Conservation (phyloP, 2,797 vertebrate genomes). For the Sylvia borin region DNA sequence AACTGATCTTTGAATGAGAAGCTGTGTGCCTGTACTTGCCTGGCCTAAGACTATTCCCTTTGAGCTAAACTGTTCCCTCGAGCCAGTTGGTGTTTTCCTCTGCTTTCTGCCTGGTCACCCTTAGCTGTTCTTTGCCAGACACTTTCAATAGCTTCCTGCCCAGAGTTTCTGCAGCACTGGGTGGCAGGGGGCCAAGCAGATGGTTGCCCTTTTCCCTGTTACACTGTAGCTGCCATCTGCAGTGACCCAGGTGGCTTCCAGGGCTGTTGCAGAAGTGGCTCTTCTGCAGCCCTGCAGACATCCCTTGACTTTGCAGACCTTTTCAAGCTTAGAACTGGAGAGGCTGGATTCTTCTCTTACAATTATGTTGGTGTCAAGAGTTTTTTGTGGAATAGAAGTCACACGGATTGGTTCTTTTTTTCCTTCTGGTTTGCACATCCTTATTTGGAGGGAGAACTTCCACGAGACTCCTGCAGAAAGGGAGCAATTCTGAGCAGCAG, state of each 20-base stretch:
- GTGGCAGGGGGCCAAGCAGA: accelerated
- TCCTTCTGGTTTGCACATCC: neutral
- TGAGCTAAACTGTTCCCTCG: neutral
- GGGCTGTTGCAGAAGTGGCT: neutral
- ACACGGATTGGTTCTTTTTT: neutral
- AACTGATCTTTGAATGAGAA: neutral
- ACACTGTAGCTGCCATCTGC: accelerated
- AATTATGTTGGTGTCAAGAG: neutral
- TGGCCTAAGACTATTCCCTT: accelerated
- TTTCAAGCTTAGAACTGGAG: neutral
- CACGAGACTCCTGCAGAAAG: neutral
- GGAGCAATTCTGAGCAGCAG: neutral
- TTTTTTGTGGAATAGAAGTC: neutral
- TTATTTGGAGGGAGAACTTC: neutral
- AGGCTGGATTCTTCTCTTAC: neutral
- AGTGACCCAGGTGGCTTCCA: accelerated
- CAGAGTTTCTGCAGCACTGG: neutral
- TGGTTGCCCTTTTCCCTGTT: neutral
- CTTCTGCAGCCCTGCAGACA: neutral
- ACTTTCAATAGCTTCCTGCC: neutral
- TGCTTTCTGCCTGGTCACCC: neutral
- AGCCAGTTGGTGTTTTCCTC: accelerated
- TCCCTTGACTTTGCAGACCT: neutral
- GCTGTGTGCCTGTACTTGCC: neutral
- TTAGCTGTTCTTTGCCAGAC: neutral